Evolutionary conservation across 1,140 invertebrate genomes (phyloP).

Genomic region (Gonioctena quinquepunctata): DNA sequence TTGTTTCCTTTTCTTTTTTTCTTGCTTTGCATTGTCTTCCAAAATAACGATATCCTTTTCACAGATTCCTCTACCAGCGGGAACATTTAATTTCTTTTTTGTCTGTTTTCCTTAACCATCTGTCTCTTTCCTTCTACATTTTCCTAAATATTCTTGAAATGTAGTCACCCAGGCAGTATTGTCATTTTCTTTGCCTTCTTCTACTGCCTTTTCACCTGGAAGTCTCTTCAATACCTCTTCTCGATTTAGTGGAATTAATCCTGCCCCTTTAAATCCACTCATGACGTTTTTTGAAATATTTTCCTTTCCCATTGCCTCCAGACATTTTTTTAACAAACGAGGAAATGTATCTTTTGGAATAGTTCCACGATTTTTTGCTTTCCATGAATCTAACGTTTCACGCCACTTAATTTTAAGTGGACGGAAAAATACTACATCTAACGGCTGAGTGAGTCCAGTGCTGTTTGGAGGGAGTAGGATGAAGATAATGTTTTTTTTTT

Average conservation of each 20-base stretch:
- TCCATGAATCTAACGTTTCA: conserved; percentile 46
- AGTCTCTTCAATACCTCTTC: conserved; percentile 21
- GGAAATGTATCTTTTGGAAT: conserved; percentile 41
- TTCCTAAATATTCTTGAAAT: neutral
- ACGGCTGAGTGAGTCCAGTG: conserved; percentile 54
- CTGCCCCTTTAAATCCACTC: conserved; percentile 32
- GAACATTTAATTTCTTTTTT: conserved; percentile 14
- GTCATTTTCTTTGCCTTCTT: conserved; percentile 11
- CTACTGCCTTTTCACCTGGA: neutral
- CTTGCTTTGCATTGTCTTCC: neutral
- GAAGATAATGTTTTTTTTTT: conserved; percentile 32
- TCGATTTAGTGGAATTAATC: conserved; percentile 39
- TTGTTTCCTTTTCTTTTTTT: conserved; percentile 3
- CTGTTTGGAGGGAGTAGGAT: conserved; percentile 52
- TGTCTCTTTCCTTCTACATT: neutral
- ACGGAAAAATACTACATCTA: conserved; percentile 53
- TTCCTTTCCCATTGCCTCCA: conserved; percentile 14
- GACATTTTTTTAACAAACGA: conserved; percentile 32
- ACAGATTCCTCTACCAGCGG: conserved; percentile 1
- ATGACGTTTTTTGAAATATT: conserved; percentile 31
- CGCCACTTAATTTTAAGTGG: conserved; percentile 53
- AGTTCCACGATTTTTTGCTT: conserved; percentile 24
- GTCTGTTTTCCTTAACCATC: neutral
- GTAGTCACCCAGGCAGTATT: neutral
- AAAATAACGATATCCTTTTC: conserved; percentile 1